Percentiles rank a stretch among this genome's conserved stretches.
phyloP scores from a whole-genome alignment of 2,888 invertebrate species.

The Dorcus parallelipipedus region DNA sequence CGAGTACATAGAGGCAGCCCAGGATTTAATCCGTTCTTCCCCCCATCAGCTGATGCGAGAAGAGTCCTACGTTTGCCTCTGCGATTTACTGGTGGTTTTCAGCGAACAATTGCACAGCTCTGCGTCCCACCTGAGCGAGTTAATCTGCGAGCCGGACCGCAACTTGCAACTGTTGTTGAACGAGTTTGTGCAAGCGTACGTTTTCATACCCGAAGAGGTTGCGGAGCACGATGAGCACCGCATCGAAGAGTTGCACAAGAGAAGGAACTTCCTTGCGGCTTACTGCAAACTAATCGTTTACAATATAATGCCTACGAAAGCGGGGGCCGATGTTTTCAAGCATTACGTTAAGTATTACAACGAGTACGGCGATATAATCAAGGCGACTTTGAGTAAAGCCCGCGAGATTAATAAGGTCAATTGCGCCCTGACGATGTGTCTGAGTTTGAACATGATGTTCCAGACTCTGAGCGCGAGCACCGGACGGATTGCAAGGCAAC shows the following conservation, averaged over 20 bases:
- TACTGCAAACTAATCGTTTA: conserved; percentile 98
- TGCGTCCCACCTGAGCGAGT: conserved; percentile 50
- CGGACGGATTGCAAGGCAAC: conserved; percentile 42
- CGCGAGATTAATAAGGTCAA: conserved; percentile 96
- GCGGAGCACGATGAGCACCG: conserved; percentile 94
- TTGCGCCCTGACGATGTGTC: conserved; percentile 91
- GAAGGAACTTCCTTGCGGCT: conserved; percentile 92
- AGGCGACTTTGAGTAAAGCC: conserved; percentile 93
- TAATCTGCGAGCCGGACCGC: conserved; percentile 79
- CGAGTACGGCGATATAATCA: conserved; percentile 98
- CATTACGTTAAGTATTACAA: conserved; percentile 98
- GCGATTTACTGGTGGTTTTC: conserved; percentile 92
- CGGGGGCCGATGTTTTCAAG: conserved; percentile 93
- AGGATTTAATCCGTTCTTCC: conserved; percentile 64
- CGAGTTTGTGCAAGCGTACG: conserved; percentile 88
- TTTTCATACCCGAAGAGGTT: conserved; percentile 86
- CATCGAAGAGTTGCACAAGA: conserved; percentile 95
- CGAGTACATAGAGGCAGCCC: conserved; percentile 71
- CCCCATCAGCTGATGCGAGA: conserved; percentile 69
- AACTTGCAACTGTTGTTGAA: conserved; percentile 79
- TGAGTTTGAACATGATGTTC: conserved; percentile 87
- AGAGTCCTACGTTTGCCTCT: conserved; percentile 91
- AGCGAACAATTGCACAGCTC: conserved; percentile 70
- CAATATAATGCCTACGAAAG: conserved; percentile 89
- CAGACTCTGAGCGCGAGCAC: conserved; percentile 57